Evolutionary conservation across 2,888 invertebrate species (phyloP), one percentile per base, ranked within the genome.

Genomic region (Merodon equestris): DNA sequence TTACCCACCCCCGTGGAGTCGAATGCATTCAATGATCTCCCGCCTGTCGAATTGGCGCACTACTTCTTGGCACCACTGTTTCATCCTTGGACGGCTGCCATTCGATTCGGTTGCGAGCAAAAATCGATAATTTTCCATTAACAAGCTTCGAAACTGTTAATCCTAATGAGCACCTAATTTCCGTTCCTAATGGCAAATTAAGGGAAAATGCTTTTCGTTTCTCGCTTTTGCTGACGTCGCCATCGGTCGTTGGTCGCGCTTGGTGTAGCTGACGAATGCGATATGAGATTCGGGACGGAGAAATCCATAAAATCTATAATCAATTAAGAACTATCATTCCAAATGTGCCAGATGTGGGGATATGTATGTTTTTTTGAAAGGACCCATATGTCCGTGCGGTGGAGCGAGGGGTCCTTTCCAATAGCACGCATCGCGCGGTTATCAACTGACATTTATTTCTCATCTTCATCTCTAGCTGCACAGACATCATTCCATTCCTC

Each of bases 91-190:
- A 63, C 27, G 47, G 34, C 61, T 51, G 70, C 64, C 71, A 75
- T 75, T 64, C 57, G 50, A 67, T 4, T 27, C 7, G 27, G 27
- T 27, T 4, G 58, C 53, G 13, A 42, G 45, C 71, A 14, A 61
- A 77, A 77, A 77, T 77, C 76, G 61, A 77, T 77, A 77, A 77
- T 72, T 72, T 77, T 57, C 76, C 76, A 72, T 77, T 77, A 77
- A 72, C 72, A 77, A 61, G 45, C 66, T 53, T 50, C 57, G 56
- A 57, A 61, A 77, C 67, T 61, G 61, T 72, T 72, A 77, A 77
- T 77, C 76, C 72, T 77, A 77, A 77, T 77, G 76, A 77, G 76
- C 76, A 77, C 56, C 76, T 77, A 77, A 77, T 77, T 72, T 77
- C 76, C 76, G 72, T 13, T 67, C 61, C 61, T 57, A 72, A 77